Evolutionary conservation across 2,797 vertebrate genomes (phyloP).

Genomic region (Acanthiza pusilla): DNA sequence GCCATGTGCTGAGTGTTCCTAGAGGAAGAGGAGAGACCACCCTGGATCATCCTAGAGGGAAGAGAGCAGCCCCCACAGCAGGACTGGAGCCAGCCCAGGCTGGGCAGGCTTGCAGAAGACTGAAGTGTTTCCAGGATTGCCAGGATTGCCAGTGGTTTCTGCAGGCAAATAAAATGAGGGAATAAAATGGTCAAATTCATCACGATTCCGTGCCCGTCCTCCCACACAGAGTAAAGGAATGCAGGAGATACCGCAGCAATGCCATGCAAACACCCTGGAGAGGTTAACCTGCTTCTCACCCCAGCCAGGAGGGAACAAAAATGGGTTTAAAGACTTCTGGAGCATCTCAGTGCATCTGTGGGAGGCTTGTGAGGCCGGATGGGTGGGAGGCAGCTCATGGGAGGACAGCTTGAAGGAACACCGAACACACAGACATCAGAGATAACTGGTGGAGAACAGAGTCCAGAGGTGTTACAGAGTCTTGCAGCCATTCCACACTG

Average conservation of each 20-base stretch:
- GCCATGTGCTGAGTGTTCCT: not conserved
- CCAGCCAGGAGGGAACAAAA: not conserved
- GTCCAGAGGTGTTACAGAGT: not conserved
- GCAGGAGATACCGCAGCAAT: accelerated
- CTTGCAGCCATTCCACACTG: not conserved
- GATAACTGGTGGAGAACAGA: not conserved
- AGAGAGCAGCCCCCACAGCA: not conserved
- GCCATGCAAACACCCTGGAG: not conserved
- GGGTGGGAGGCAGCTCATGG: not conserved
- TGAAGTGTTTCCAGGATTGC: not conserved
- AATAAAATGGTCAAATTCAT: not conserved
- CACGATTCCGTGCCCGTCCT: not conserved
- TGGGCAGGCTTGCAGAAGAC: not conserved
- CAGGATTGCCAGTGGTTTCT: not conserved
- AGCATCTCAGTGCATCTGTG: accelerated
- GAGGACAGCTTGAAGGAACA: not conserved
- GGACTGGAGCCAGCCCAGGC: not conserved
- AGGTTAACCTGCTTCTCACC: not conserved
- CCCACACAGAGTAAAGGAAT: not conserved
- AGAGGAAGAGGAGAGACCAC: not conserved
- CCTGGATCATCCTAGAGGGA: not conserved
- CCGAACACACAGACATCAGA: accelerated
- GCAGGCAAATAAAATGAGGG: not conserved
- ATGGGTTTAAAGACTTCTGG: not conserved
- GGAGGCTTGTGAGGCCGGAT: not conserved